These are phyloP conservation scores for Drepanosiphum platanoidis DNA, from an alignment of 2,888 invertebrate species.

Conservation along the genomic window DNA sequence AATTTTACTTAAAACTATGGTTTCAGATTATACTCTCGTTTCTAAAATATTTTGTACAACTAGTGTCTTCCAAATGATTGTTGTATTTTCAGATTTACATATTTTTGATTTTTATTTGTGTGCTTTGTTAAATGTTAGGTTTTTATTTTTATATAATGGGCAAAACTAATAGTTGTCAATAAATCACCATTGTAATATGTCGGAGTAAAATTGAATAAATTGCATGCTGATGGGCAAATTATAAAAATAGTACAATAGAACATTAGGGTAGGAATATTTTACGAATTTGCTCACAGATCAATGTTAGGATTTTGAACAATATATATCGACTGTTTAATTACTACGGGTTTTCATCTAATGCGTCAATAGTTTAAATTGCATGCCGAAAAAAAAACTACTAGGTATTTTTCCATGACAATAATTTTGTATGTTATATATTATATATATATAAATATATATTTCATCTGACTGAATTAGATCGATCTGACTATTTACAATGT, in stretches of 20 bases:
- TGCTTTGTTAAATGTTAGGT: conserved; percentile 60
- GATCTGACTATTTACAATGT: conserved; percentile 60
- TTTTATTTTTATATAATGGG: conserved; percentile 49
- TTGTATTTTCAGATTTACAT: conserved; percentile 47
- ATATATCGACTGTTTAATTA: conserved; percentile 45
- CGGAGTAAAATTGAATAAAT: conserved; percentile 43
- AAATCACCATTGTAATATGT: conserved; percentile 49
- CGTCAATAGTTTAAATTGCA: conserved; percentile 40
- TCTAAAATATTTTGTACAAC: conserved; percentile 41
- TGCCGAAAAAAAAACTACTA: conserved; percentile 11
- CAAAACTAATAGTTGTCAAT: conserved; percentile 28
- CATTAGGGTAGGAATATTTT: conserved; percentile 33
- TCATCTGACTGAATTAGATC: conserved; percentile 59
- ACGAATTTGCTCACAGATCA: conserved; percentile 36
- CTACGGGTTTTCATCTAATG: conserved; percentile 56
- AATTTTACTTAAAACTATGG: conserved; percentile 42
- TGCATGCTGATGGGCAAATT: conserved; percentile 1
- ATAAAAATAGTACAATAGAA: conserved; percentile 50
- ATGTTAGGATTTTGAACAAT: conserved; percentile 27
- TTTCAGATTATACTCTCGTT: conserved; percentile 21
- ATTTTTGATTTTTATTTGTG: conserved; percentile 38
- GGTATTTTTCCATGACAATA: conserved; percentile 60
- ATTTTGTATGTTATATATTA: conserved; percentile 32
- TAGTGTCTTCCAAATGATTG: conserved; percentile 59
- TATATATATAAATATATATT: conserved; percentile 22